Conservation (phyloP, 2,113 vertebrate genomes). For the Cygnus buccinator region DNA sequence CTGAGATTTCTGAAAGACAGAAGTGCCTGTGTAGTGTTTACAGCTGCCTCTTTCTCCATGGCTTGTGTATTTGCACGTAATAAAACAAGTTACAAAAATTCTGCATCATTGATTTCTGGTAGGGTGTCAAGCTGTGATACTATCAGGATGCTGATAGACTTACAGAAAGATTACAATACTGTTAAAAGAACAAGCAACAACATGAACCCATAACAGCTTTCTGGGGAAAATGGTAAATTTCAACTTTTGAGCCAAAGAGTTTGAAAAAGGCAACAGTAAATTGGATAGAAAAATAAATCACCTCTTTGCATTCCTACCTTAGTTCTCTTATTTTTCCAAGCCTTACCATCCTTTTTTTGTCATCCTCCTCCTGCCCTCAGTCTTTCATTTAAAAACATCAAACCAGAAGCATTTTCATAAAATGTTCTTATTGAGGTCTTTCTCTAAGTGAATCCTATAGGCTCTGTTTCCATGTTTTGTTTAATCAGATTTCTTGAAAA, state of each 20-base stretch:
- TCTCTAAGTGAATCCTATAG: neutral
- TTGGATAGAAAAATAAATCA: neutral
- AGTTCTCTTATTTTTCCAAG: neutral
- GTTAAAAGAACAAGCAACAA: neutral
- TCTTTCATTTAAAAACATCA: neutral
- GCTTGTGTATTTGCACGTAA: neutral
- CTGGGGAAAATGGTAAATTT: neutral
- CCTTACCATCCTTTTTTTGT: neutral
- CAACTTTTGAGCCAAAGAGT: neutral
- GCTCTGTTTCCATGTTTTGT: neutral
- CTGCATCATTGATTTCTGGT: slow-evolving; percentile 22
- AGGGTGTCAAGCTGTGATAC: neutral
- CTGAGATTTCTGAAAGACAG: neutral
- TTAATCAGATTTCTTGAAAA: slow-evolving; percentile 51
- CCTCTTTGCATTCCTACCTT: neutral
- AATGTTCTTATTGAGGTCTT: neutral
- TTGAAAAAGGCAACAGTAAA: neutral
- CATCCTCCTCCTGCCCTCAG: neutral
- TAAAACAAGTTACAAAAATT: slow-evolving; percentile 8
- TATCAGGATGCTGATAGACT: neutral
- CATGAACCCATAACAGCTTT: neutral
- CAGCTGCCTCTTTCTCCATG: neutral
- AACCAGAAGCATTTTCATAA: neutral
- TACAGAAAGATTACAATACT: neutral
- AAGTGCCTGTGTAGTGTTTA: neutral